Conservation (phyloP, 2,888 invertebrate species). For the Lampropteryx suffumata region DNA sequence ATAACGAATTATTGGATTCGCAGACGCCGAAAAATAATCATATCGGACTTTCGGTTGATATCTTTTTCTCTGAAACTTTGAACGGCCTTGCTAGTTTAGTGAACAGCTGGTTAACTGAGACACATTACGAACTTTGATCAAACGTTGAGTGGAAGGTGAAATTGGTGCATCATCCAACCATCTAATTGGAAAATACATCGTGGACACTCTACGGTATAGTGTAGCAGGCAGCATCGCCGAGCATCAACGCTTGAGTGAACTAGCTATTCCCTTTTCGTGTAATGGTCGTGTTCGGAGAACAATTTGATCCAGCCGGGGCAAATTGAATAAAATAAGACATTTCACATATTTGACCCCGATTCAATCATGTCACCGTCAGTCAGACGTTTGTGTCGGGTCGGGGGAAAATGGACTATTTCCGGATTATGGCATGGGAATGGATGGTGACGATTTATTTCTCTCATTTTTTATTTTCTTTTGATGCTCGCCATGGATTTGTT, state of each 20-base stretch:
- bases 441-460: slow-evolving; percentile 22
- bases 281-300: slow-evolving; percentile 20
- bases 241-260: background rate
- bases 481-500: slow-evolving; percentile 8
- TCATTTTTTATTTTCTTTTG: slow-evolving; percentile 23
- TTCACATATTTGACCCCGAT: slow-evolving; percentile 45
- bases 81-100: slow-evolving; percentile 22
- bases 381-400: slow-evolving; percentile 30
- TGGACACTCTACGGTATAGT: background rate
- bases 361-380: slow-evolving; percentile 40
- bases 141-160: background rate
- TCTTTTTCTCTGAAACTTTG: slow-evolving; percentile 49
- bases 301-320: slow-evolving; percentile 47
- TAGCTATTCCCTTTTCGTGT: background rate
- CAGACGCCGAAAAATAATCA: slow-evolving; percentile 59
- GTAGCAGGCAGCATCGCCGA: background rate
- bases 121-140: background rate
- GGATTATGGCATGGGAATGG: slow-evolving; percentile 21
- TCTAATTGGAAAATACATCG: no score
- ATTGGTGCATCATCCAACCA: no score
- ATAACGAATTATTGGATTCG: slow-evolving; percentile 77
- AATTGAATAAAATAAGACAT: slow-evolving; percentile 47
- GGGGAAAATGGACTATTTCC: slow-evolving; percentile 33
- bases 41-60: slow-evolving; percentile 63
- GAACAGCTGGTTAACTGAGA: background rate